Percentiles rank a stretch among this genome's conserved stretches.
These are phyloP conservation scores for Danio choprae DNA, from an alignment of 2,797 vertebrate genomes.

Conservation along the genomic window DNA sequence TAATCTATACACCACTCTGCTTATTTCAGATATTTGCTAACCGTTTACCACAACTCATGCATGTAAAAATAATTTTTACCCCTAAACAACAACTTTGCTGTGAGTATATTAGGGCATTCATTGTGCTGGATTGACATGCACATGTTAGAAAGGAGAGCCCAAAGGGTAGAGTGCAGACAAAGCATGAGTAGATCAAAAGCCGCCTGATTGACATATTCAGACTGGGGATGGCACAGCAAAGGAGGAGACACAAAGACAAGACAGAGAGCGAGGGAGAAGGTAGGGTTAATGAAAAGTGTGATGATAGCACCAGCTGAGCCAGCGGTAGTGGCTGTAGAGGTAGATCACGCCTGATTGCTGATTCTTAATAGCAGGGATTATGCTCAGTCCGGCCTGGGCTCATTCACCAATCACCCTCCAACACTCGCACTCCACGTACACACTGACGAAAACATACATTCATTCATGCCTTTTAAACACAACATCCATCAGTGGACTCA, in stretches of 20 bases:
- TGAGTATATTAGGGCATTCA: background rate
- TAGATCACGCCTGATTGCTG: conserved; percentile 75
- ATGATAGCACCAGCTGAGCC: conserved; percentile 73
- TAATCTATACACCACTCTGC: no score
- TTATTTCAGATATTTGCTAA: no score
- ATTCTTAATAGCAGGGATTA: conserved; percentile 76
- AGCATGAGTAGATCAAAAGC: conserved; percentile 44
- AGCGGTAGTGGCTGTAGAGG: conserved; percentile 69
- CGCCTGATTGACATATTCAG: conserved; percentile 24
- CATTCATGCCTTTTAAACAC: conserved; percentile 16
- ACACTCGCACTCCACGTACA: conserved; percentile 35
- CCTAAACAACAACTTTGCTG: no score
- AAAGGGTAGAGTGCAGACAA: conserved; percentile 37
- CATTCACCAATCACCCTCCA: conserved; percentile 40
- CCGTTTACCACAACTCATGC: no score
- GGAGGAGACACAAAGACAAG: conserved; percentile 23
- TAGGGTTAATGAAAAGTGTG: conserved; percentile 59
- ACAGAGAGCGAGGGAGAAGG: conserved; percentile 25
- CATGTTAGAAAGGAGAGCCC: conserved; percentile 7
- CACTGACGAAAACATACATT: conserved; percentile 12
- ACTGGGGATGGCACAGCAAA: background rate
- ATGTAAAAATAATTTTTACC: no score
- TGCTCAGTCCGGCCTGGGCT: conserved; percentile 59
- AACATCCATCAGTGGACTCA: background rate
- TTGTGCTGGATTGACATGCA: conserved; percentile 18